phyloP scores from a whole-genome alignment of 2,113 vertebrate species.

The Datnioides undecimradiatus region DNA sequence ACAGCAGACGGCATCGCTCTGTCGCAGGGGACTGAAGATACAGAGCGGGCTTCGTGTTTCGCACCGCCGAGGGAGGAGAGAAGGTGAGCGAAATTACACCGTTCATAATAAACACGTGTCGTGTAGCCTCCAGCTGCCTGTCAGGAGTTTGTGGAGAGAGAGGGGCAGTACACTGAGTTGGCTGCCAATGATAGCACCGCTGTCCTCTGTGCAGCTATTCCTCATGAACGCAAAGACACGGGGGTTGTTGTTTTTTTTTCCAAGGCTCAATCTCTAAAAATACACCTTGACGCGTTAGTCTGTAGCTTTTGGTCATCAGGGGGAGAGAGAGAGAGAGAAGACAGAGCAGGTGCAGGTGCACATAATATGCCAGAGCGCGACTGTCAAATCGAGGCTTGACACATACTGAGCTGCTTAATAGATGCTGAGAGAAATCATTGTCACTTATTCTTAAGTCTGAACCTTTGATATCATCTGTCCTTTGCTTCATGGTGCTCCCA shows the following conservation, averaged over 20 bases:
- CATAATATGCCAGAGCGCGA: no score
- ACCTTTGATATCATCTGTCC: slow-evolving; percentile 12
- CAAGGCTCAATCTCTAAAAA: background rate
- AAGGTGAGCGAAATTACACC: slow-evolving; percentile 50
- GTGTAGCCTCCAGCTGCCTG: slow-evolving; percentile 28
- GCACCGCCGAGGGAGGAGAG: slow-evolving; percentile 20
- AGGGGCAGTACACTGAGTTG: slow-evolving; percentile 3
- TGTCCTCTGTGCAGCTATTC: background rate
- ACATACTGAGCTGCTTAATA: background rate
- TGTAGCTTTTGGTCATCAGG: background rate
- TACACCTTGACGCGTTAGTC: background rate
- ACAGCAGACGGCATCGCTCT: slow-evolving; percentile 15
- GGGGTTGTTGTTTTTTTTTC: background rate
- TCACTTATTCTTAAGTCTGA: slow-evolving; percentile 1
- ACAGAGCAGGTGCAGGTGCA: slow-evolving; percentile 38
- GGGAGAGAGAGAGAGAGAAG: background rate
- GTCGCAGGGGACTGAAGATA: slow-evolving; percentile 26
- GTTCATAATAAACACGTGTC: slow-evolving; percentile 50
- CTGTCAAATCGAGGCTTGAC: slow-evolving; percentile 48
- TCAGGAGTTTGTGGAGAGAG: slow-evolving; percentile 63
- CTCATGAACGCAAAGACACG: background rate
- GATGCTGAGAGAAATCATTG: slow-evolving; percentile 4
- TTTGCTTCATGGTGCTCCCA: background rate
- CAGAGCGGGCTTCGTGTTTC: slow-evolving; percentile 27
- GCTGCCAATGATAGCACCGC: background rate